Evolutionary conservation across 2,797 vertebrate genomes (phyloP), one percentile per base, ranked within the genome.

Genomic region (Aplochiton taeniatus): DNA sequence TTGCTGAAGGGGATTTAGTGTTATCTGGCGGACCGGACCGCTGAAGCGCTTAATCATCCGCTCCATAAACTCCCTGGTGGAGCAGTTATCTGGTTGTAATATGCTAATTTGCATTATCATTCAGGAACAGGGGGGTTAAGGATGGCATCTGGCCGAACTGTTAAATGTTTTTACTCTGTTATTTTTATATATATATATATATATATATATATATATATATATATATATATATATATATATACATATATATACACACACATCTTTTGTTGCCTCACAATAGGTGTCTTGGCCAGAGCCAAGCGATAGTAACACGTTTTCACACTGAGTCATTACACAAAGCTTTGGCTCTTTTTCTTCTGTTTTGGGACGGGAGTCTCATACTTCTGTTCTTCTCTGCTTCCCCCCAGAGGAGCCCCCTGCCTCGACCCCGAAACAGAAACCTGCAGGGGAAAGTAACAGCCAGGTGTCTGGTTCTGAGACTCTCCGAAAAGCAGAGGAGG

Each of bases 401-500:
- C 63, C 20, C 44, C 41, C 69, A 17, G 79, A 82, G 53, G 75
- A 67, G 41, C 19, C 67, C 6, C 58, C 66, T 1, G 73, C 73
- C 56, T 77, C 76, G 48, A 66, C 78, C 42, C 69, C 68, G 52
- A 72, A 66, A n/a, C 57, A 42, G 41, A 63, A 8, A 51, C 69
- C 85, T 56, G 84, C 85, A 7, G 86, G 89, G 59, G 89, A 91
- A 18, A 89, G 82, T 4, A n/a, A 6, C 79, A 81, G 87, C 79
- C 89, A 75, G 56, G 66, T 87, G 88, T 76, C 76, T 72, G 75
- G 87, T 6, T 58, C 79, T 0, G 81, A 53, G 8, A 79, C 63
- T 49, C 75, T 87, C 47, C 87, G 84, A 74, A 89, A 80, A 31
- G 76, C 88, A 1, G 95, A 95, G 52, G 92, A 91, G 61, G 88